Evolutionary conservation across 2,797 vertebrate species (phyloP).

Genomic region (Syncerus caffer): DNA sequence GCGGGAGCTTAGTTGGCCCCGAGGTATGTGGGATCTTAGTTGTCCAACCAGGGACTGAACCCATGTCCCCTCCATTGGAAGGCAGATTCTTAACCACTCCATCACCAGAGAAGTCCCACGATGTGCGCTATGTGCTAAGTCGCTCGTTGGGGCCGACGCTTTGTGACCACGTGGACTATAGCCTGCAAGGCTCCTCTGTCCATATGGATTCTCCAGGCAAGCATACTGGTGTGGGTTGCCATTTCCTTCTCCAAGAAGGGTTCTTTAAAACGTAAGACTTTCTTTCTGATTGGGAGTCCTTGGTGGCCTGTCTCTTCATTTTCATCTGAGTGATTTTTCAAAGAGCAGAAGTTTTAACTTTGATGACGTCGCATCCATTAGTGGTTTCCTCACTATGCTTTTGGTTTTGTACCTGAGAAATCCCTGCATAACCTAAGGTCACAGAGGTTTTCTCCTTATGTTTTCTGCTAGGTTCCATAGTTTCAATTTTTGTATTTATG

Average conservation of each 20-base stretch:
- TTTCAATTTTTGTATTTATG: background rate
- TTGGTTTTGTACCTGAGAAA: background rate
- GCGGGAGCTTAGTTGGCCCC: background rate
- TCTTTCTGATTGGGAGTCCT: background rate
- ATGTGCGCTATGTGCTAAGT: background rate
- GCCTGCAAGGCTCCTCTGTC: too few species aligned
- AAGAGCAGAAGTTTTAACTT: background rate
- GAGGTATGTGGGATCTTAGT: background rate
- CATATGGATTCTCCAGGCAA: too few species aligned
- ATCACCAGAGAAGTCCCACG: background rate
- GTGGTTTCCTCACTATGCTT: background rate
- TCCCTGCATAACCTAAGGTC: background rate
- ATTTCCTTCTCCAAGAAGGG: background rate
- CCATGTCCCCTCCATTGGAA: background rate
- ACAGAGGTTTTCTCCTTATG: background rate
- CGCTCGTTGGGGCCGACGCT: too few species aligned
- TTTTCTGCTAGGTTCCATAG: background rate
- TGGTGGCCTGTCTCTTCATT: background rate
- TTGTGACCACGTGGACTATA: too few species aligned
- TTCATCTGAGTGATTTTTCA: background rate
- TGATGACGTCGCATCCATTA: background rate
- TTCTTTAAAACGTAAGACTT: background rate
- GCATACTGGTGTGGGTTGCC: too few species aligned
- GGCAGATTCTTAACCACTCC: background rate
- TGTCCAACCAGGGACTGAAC: background rate